Base-by-base conservation (phyloP, 1,140 invertebrate species). In the Drosophila pachea region DNA sequence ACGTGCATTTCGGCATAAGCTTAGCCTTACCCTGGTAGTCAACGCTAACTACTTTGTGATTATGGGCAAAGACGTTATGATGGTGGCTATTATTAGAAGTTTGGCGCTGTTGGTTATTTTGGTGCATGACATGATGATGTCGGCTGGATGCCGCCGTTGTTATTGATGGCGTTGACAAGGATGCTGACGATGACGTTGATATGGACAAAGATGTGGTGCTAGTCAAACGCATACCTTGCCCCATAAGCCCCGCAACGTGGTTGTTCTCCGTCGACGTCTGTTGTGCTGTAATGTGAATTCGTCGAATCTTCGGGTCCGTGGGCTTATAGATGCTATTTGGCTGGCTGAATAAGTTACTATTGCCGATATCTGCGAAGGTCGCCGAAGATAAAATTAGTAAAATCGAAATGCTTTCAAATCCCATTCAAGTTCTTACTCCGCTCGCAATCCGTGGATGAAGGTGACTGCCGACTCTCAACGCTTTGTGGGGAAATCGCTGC, bases 401-500 rank as follows among this genome's bases (percentile, higher is more conserved):
- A 16, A 32, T 5, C n/a, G 12, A 0, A 6, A 0, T 35, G 36
- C 0, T 7, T 31, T 32, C 4, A 3, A 7, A 3, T 22, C 22
- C 22, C 1, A 22, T 22, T 9, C 4, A 6, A 11, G 7, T 40
- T 65, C 87, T 68, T 61, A 89, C 88, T 84, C 22, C 84, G 65
- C 29, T 89, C 88, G 40, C 86, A 83, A 32, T 89, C 88, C 14
- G 87, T 89, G 0, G 82, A 84, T 1, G 88, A 87, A 11, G 89
- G 87, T 16, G 86, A 89, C 48, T 89, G 88, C 4, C 88, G 64
- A 22, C 88, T 88, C 45, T 89, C 89, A 5, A 40, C 58, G 54
- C 84, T 88, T 32, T 76, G 74, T 0, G 89, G 89, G 5, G 89
- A 89, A 9, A 87, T 73, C 7, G 82, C 94, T 0, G 92, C 92